Conservation (phyloP, 2,888 invertebrate species). For the Biston stratarius region DNA sequence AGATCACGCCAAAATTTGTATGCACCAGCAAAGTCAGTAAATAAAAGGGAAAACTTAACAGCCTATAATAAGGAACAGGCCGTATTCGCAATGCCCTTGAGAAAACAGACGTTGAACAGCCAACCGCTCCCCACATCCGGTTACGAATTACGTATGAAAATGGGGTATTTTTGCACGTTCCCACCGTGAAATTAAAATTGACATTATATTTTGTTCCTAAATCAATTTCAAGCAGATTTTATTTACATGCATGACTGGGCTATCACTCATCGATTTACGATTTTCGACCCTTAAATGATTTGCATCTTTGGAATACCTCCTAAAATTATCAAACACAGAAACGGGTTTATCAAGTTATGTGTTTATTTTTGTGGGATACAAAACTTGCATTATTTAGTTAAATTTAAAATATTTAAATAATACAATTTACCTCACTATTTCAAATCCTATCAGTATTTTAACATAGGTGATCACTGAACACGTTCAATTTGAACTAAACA, state of each 20-base stretch:
- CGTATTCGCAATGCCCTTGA: slow-evolving; percentile 67
- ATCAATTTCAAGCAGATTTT: not conserved
- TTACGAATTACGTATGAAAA: slow-evolving; percentile 48
- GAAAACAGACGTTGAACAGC: slow-evolving; percentile 56
- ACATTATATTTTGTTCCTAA: slow-evolving; percentile 3
- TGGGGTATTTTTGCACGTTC: slow-evolving; percentile 17
- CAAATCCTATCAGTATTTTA: slow-evolving; percentile 1
- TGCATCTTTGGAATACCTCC: slow-evolving; percentile 49
- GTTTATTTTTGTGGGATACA: slow-evolving; percentile 47
- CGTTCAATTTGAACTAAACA: slow-evolving; percentile 35
- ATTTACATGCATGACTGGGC: slow-evolving; percentile 19
- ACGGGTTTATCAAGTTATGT: not conserved
- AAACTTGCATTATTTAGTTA: not conserved
- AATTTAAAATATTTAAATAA: no score
- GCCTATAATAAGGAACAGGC: slow-evolving; percentile 47
- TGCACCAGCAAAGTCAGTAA: no score
- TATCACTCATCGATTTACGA: slow-evolving; percentile 28
- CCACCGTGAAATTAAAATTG: slow-evolving; percentile 1
- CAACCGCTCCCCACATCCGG: slow-evolving; percentile 69
- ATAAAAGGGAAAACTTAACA: no score
- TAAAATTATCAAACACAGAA: slow-evolving; percentile 38
- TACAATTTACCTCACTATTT: not conserved
- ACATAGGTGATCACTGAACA: slow-evolving; percentile 30
- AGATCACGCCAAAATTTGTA: no score
- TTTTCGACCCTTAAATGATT: slow-evolving; percentile 46